Conservation (phyloP, 2,888 invertebrate species). For the Caenorhabditis sp. region DNA sequence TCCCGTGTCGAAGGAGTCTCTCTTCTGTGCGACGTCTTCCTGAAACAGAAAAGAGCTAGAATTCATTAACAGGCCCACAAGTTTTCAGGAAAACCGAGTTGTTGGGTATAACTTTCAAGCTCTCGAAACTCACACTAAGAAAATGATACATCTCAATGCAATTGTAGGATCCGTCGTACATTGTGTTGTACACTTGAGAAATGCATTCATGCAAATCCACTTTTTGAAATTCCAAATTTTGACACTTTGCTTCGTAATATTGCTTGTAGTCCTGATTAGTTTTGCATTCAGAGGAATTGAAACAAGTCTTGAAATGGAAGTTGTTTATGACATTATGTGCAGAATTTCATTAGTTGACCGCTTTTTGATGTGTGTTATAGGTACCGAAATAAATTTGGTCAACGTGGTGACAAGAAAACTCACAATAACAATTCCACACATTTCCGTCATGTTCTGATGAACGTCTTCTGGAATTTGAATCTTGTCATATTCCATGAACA, state of each 20-base stretch:
- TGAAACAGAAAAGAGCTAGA: no score
- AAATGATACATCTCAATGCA: conserved; percentile 9
- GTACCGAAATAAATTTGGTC: background rate
- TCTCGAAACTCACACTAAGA: background rate
- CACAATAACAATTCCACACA: conserved; percentile 3
- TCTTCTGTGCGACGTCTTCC: background rate
- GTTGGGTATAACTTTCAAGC: background rate
- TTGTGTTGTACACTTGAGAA: background rate
- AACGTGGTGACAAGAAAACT: no score
- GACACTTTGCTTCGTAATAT: conserved; percentile 18
- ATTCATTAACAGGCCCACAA: no score
- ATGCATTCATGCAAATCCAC: background rate
- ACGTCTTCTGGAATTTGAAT: conserved; percentile 8
- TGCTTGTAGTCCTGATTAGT: conserved; percentile 1
- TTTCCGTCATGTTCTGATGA: background rate
- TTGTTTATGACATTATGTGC: no score
- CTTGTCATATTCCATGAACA: conserved; percentile 8
- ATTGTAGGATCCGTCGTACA: background rate
- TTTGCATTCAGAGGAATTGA: conserved; percentile 1
- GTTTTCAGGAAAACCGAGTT: background rate
- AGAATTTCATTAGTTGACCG: no score
- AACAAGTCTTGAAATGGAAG: conserved; percentile 6
- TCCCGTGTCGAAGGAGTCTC: conserved; percentile 3
- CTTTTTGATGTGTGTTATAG: no score
- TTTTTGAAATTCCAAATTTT: conserved; percentile 10